Evolutionary conservation across 2,888 invertebrate genomes (phyloP), one percentile per base, ranked within the genome.

Genomic region (Margaritifera margaritifera): DNA sequence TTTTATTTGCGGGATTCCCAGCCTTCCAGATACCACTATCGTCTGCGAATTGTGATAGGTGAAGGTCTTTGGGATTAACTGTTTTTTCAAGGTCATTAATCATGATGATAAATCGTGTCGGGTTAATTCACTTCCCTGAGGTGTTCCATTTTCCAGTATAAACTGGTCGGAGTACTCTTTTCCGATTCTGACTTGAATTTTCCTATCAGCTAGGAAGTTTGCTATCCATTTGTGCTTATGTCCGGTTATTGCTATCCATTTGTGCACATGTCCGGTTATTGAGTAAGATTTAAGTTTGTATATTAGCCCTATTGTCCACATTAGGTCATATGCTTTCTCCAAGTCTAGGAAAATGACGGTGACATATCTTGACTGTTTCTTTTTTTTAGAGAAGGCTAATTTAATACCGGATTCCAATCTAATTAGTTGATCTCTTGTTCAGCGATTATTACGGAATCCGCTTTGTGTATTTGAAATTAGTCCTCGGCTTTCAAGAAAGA

Each of bases 141-240:
- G 58, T 15, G 50, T 54, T 2, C 58, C 64, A 11, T 64, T 56
- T 2, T 64, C 64, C n/a, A 64, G 51, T 8, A 5, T 0, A 0
- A 22, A 42, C 11, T n/a, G 6, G 4, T 1, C 31, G 1, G 64
- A 57, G 11, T 6, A 20, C 8, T 56, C 19, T 19, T 64, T 53
- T 22, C 25, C 22, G 19, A 64, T 20, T 31, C n/a, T 31, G 3
- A 64, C 58, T 64, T 64, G 31, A 6, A 57, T 57, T 58, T 64
- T 56, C n/a, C 64, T 56, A 22, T 64, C 27, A 19, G 19, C 31
- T 22, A 64, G 18, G n/a, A 64, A 64, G 8, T 57, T 19, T 19
- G 51, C 42, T 8, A 64, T 64, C 31, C 50, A 64, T 1, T 27
- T 56, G 18, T 42, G n/a, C 4, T 56, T 57, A 18, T 57, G 56